Evolutionary conservation across 2,888 invertebrate species (phyloP).

Genomic region (Andrena trimmerana): DNA sequence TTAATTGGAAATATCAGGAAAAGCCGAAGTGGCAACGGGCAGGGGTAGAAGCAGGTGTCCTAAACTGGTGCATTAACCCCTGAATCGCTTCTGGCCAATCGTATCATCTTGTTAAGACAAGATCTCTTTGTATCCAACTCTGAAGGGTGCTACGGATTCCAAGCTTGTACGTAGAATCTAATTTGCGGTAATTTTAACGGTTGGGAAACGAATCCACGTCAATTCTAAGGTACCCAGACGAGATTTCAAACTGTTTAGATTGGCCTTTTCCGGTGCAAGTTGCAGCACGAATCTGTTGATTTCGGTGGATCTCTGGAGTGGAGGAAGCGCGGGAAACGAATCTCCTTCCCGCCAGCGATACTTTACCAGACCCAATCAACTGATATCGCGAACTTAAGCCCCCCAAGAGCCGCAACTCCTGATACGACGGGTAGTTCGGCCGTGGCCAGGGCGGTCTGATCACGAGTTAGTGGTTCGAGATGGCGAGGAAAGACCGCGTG

Average conservation of each 20-base stretch:
- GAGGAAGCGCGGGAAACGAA: conserved; percentile 38
- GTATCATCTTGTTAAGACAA: conserved; percentile 38
- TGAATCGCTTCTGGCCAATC: conserved; percentile 35
- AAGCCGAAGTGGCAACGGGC: conserved; percentile 49
- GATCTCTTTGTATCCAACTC: neutral
- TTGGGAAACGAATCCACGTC: neutral
- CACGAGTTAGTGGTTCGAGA: conserved; percentile 84
- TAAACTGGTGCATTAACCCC: conserved; percentile 57
- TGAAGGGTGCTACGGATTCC: neutral
- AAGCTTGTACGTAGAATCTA: neutral
- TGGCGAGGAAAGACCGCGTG: conserved; percentile 73
- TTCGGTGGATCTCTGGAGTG: neutral
- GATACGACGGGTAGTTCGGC: conserved; percentile 81
- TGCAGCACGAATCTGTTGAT: neutral
- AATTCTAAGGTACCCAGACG: too few species aligned
- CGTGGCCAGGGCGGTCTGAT: conserved; percentile 82
- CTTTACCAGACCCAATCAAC: conserved; percentile 83
- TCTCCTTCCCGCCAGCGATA: conserved; percentile 61
- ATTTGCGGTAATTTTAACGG: neutral
- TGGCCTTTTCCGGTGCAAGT: neutral
- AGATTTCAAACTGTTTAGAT: conserved; percentile 3
- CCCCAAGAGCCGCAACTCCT: conserved; percentile 83
- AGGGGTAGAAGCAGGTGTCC: conserved; percentile 66
- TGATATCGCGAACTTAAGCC: conserved; percentile 83
- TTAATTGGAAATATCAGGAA: conserved; percentile 80